Evolutionary conservation across 2,113 vertebrate genomes (phyloP), one percentile per base, ranked within the genome.

Genomic region (Cygnus atratus): DNA sequence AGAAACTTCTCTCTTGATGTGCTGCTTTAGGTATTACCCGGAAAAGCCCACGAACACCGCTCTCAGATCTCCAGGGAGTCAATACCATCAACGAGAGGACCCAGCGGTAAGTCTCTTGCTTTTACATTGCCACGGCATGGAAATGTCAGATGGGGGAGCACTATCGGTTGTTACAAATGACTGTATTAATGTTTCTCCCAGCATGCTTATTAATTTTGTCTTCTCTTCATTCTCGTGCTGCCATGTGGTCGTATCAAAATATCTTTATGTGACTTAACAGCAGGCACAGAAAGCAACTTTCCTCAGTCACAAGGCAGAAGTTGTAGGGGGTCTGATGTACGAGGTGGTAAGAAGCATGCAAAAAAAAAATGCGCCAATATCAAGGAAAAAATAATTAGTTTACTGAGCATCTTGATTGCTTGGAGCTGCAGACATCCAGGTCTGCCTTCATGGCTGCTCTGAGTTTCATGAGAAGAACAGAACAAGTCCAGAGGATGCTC

Each of bases 1-100:
- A 57, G 88, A 77, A 95, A 95, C 67, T 0, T 58, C 83, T 63
- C 91, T 44, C 15, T 98, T 73, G 94, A 80, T 96, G 65, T 86
- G 85, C 96, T 98, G 79, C 92, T 84, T 6, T 78, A 99, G 99
- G 98, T 98, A 98, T 99, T 97, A 97, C 98, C 91, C 97, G 99
- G 59, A 99, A 98, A 97, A 98, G 96, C 96, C 99, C 99, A 0
- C 98, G 99, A 33, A 98, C 98, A 0, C 99, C 99, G 0, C 98
- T 99, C 80, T 99, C 99, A 9, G 99, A 99, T 97, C 98, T 99
- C 37, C 99, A 99, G 93, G 99, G 99, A 71, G 98, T 97, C 97
- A 99, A 99, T 92, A 98, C 98, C 80, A 96, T 99, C 95, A 98
- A 98, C 33, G 99, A 99, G 93, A 98, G 97, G 77, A 97, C 97